phyloP scores from a whole-genome alignment of 2,888 invertebrate species.

The Dryococelus australis region DNA sequence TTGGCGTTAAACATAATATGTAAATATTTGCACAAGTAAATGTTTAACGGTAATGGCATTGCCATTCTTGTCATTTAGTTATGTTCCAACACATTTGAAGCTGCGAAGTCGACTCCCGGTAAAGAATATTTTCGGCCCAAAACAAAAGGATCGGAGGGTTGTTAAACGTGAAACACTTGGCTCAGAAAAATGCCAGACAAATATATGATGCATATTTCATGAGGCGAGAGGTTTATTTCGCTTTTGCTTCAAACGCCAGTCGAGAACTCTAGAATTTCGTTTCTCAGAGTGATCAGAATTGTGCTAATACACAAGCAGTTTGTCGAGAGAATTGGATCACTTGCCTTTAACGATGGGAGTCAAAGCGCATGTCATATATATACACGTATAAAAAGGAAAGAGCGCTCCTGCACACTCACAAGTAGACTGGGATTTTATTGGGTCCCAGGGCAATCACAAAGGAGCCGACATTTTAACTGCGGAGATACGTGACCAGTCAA shows the following conservation, averaged over 20 bases:
- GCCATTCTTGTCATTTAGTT: no score
- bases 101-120: no score
- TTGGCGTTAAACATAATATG: no score
- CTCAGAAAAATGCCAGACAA: background rate
- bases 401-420: background rate
- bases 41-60: no score
- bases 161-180: background rate
- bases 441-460: background rate
- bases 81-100: no score
- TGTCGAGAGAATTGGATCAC: background rate
- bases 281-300: background rate
- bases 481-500: background rate
- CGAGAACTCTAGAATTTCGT: background rate
- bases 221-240: background rate
- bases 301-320: background rate
- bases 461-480: slow-evolving; percentile 3
- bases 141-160: no score
- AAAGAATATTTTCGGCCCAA: no score
- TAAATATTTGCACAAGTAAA: no score
- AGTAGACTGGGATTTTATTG: background rate
- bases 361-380: background rate
- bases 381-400: background rate
- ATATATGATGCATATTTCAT: background rate
- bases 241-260: background rate
- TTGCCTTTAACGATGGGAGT: background rate